Percentiles rank a stretch among this genome's conserved stretches.
These are phyloP conservation scores for Furcifer pardalis DNA, from an alignment of 2,797 vertebrate species.

Conservation along the genomic window DNA sequence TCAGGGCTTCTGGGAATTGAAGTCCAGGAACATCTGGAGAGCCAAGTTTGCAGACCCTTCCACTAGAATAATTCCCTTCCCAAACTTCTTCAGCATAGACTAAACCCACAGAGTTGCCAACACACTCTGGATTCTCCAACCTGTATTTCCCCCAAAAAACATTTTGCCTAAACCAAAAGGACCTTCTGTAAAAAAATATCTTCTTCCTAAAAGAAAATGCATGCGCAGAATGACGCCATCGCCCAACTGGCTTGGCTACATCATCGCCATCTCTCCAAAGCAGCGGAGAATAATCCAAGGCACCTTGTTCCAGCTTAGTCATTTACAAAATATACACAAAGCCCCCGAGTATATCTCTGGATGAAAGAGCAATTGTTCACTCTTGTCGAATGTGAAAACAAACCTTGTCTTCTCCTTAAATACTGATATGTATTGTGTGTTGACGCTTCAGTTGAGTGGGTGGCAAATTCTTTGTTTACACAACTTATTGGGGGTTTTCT, in stretches of 20 bases:
- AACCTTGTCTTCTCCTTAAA: background rate
- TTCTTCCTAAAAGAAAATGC: background rate
- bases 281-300: conserved; percentile 48
- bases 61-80: too few relatives aligned
- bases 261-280: fast-evolving
- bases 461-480: background rate
- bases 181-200: fast-evolving
- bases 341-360: fast-evolving
- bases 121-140: too few relatives aligned
- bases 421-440: fast-evolving
- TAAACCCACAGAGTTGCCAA: too few relatives aligned
- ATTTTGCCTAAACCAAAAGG: too few relatives aligned
- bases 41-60: too few relatives aligned
- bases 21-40: too few relatives aligned
- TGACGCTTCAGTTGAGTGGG: fast-evolving
- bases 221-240: fast-evolving
- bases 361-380: background rate
- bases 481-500: fast-evolving
- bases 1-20: too few relatives aligned
- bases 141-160: too few relatives aligned
- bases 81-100: too few relatives aligned
- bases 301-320: conserved; percentile 47
- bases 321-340: background rate
- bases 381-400: background rate
- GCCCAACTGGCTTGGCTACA: background rate